Conservation (phyloP, 2,888 invertebrate species). For the Baccha elongata region DNA sequence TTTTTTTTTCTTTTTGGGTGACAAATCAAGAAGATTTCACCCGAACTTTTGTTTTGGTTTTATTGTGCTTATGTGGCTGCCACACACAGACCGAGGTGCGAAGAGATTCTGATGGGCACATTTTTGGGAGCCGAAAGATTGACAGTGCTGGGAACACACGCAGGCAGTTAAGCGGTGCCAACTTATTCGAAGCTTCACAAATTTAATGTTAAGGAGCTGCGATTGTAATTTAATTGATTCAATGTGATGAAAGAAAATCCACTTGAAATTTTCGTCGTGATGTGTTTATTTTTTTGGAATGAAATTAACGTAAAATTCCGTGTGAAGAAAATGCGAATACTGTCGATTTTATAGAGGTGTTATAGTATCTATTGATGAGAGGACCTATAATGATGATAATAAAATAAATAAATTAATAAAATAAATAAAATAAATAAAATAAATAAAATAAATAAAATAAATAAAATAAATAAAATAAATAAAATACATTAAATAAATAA, state of each 20-base stretch:
- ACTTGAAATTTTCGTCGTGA: neutral
- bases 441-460: too few relatives aligned
- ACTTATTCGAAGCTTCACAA: conserved; percentile 18
- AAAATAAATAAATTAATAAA: too few relatives aligned
- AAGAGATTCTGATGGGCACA: conserved; percentile 52
- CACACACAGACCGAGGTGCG: conserved; percentile 66
- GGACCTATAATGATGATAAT: too few relatives aligned
- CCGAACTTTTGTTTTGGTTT: conserved; percentile 27
- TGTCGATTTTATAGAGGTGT: neutral
- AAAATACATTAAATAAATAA: too few relatives aligned
- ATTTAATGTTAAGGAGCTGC: conserved; percentile 41
- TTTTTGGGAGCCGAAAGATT: conserved; percentile 45
- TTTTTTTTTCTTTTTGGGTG: conserved; percentile 16
- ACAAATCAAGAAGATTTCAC: conserved; percentile 59
- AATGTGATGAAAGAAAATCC: conserved; percentile 61
- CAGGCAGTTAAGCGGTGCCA: conserved; percentile 34
- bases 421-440: too few relatives aligned
- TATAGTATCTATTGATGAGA: too few relatives aligned
- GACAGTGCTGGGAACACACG: conserved; percentile 57
- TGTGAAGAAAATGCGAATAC: neutral
- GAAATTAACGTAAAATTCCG: neutral
- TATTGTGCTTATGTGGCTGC: conserved; percentile 33
- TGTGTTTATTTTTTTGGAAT: neutral
- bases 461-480: too few relatives aligned
- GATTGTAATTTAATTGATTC: conserved; percentile 58